These are phyloP conservation scores for Sphaeridia pumilis DNA, from an alignment of 2,888 invertebrate genomes.

Conservation along the genomic window DNA sequence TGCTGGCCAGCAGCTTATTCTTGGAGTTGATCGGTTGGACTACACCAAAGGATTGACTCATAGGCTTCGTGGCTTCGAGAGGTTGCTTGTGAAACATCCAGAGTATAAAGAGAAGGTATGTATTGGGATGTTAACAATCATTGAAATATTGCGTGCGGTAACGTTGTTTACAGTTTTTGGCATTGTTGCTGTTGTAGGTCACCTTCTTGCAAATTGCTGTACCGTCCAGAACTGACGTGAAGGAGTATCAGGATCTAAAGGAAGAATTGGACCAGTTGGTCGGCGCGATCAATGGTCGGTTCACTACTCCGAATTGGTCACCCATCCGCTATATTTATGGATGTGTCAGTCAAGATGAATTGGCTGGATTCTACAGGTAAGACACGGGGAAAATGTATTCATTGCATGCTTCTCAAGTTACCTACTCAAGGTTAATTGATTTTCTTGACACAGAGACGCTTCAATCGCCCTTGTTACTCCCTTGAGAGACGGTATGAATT, in stretches of 20 bases:
- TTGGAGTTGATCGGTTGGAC: constrained; percentile 79
- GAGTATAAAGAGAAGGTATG: constrained; percentile 68
- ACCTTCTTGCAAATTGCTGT: constrained; percentile 46
- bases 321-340: constrained; percentile 83
- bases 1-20: constrained; percentile 54
- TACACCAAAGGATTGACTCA: constrained; percentile 83
- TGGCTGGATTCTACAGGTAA: constrained; percentile 69
- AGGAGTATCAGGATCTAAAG: constrained; percentile 78
- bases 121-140: not conserved
- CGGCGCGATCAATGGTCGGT: constrained; percentile 74
- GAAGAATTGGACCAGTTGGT: constrained; percentile 83
- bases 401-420: no score
- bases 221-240: constrained; percentile 78
- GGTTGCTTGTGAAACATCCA: constrained; percentile 66
- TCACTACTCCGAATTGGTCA: constrained; percentile 84
- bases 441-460: constrained; percentile 47
- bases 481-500: constrained; percentile 61
- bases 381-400: no score
- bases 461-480: constrained; percentile 80
- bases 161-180: not conserved
- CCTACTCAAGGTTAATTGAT: no score
- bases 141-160: not conserved
- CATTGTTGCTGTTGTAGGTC: constrained; percentile 1
- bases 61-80: constrained; percentile 69
- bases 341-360: constrained; percentile 70